Percentiles rank a stretch among this genome's conserved stretches.
These are phyloP conservation scores for Desmophyllum pertusum DNA, from an alignment of 92 coral and sea anemone species.

Conservation along the genomic window DNA sequence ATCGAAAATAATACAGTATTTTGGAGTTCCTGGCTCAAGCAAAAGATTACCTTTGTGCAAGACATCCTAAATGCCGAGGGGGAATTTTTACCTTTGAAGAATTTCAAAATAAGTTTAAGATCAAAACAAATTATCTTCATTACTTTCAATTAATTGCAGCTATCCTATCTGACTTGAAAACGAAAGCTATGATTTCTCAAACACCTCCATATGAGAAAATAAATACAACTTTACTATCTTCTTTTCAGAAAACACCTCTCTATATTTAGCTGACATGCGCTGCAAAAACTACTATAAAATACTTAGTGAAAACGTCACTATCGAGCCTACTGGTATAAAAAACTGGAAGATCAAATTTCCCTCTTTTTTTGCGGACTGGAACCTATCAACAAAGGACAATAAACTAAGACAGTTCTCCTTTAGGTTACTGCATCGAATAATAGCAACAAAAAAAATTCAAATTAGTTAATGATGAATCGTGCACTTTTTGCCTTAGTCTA, in stretches of 20 bases:
- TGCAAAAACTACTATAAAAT: not conserved
- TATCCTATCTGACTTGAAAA: too few species aligned
- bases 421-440: not conserved
- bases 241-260: not conserved
- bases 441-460: not conserved
- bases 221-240: too few species aligned
- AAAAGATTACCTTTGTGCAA: not conserved
- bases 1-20: not conserved
- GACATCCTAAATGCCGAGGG: not conserved
- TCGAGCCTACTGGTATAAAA: not conserved
- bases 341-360: not conserved
- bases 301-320: too few species aligned
- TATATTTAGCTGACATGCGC: not conserved
- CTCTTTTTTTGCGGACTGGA: not conserved
- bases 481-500: too few species aligned
- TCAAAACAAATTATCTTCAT: not conserved
- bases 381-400: not conserved
- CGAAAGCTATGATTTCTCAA: too few species aligned
- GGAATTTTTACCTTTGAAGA: slow-evolving; percentile 7
- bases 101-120: not conserved
- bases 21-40: slow-evolving; percentile 1
- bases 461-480: not conserved
- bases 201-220: too few species aligned
- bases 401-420: not conserved
- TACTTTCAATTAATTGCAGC: too few species aligned